phyloP scores from a whole-genome alignment of 2,113 vertebrate species.

The Cygnus buccinator region DNA sequence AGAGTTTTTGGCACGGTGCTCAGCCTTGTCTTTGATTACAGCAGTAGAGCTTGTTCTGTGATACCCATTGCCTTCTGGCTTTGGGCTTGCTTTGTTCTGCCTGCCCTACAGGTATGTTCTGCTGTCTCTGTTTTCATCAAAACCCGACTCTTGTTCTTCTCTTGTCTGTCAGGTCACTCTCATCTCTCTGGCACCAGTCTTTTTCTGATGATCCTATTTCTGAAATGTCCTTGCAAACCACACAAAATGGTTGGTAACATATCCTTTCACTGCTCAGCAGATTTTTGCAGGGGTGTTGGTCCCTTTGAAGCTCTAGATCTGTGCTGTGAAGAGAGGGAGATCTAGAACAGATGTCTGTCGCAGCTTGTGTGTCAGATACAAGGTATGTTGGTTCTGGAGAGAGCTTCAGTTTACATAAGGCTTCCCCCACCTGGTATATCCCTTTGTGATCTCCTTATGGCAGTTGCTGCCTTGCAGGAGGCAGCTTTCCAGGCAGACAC shows the following conservation, averaged over 20 bases:
- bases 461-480: neutral
- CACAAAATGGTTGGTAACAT: neutral
- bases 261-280: neutral
- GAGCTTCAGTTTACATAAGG: neutral
- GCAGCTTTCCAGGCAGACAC: neutral
- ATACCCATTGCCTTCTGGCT: neutral
- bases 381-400: neutral
- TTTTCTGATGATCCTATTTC: neutral
- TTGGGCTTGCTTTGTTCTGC: neutral
- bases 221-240: neutral
- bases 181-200: neutral
- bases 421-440: neutral
- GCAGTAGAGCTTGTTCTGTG: neutral
- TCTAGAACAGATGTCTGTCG: neutral
- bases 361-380: neutral
- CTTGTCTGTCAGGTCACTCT: neutral
- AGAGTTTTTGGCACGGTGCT: neutral
- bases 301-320: neutral
- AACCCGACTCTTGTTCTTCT: neutral
- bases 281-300: accelerated
- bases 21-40: neutral
- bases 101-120: neutral
- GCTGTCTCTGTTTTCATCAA: neutral
- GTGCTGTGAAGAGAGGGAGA: neutral
- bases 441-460: neutral